Conservation (phyloP, 1,140 invertebrate genomes). For the Lethocerus indicus region DNA sequence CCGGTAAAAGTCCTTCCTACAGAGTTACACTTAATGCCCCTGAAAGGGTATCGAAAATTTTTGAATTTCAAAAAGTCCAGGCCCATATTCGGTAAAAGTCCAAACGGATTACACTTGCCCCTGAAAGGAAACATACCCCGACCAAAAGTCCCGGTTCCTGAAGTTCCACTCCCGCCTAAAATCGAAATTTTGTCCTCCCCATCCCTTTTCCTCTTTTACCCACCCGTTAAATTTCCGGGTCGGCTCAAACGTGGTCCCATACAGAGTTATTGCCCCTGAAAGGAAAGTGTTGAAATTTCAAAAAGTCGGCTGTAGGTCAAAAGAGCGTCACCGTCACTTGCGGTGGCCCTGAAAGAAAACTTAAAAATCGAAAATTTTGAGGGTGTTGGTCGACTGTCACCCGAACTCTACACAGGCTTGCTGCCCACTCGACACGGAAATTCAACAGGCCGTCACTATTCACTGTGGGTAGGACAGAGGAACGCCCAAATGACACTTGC, state of each 20-base stretch:
- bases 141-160: too few relatives aligned
- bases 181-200: too few relatives aligned
- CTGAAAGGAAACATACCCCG: too few relatives aligned
- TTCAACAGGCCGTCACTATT: slow-evolving; percentile 48
- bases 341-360: too few relatives aligned
- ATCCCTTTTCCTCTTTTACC: not conserved
- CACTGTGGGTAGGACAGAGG: slow-evolving; percentile 74
- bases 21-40: too few relatives aligned
- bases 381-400: slow-evolving; percentile 71
- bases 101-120: too few relatives aligned
- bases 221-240: slow-evolving; percentile 1
- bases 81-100: too few relatives aligned
- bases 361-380: too few relatives aligned
- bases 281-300: not conserved
- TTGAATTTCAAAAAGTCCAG: too few relatives aligned
- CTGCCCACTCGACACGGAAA: slow-evolving; percentile 48
- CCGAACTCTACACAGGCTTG: slow-evolving; percentile 57
- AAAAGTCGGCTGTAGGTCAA: not conserved
- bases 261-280: not conserved
- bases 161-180: too few relatives aligned
- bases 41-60: too few relatives aligned
- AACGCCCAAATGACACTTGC: slow-evolving; percentile 64
- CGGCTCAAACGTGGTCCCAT: not conserved
- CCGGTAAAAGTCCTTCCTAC: too few relatives aligned
- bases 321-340: slow-evolving; percentile 34